phyloP scores from a whole-genome alignment of 2,888 invertebrate genomes.

The Caenorhabditis zanzibari region DNA sequence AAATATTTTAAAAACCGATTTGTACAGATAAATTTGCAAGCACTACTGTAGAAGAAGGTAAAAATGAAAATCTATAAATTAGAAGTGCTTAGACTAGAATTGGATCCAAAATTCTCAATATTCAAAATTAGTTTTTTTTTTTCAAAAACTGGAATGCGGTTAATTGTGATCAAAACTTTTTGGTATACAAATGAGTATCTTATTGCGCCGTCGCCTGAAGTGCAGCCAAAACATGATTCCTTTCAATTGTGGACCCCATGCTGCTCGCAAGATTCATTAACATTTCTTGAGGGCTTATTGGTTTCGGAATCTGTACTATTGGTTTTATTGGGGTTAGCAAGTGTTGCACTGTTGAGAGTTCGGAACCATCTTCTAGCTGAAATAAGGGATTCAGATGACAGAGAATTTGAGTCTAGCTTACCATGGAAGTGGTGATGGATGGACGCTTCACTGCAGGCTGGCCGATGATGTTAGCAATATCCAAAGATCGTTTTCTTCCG shows the following conservation, averaged over 20 bases:
- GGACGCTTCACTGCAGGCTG: slow-evolving; percentile 38
- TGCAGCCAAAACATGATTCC: slow-evolving; percentile 47
- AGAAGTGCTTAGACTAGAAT: slow-evolving; percentile 27
- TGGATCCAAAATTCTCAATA: not conserved
- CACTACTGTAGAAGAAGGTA: too few relatives aligned
- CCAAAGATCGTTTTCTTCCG: slow-evolving; percentile 50
- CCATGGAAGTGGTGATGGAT: slow-evolving; percentile 46
- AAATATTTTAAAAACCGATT: slow-evolving; percentile 17
- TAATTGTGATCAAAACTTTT: slow-evolving; percentile 46
- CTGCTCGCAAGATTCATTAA: slow-evolving; percentile 53
- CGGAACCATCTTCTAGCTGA: slow-evolving; percentile 46
- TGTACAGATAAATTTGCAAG: slow-evolving; percentile 36
- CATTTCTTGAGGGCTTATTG: slow-evolving; percentile 52
- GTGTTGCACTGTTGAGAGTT: slow-evolving; percentile 4
- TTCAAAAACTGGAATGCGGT: slow-evolving; percentile 38
- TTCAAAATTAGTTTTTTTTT: too few relatives aligned
- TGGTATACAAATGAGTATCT: not conserved
- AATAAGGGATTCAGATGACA: not conserved
- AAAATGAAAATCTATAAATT: too few relatives aligned
- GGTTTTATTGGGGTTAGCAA: slow-evolving; percentile 46
- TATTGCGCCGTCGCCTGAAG: slow-evolving; percentile 48
- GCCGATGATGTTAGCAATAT: slow-evolving; percentile 37
- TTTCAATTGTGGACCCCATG: slow-evolving; percentile 35
- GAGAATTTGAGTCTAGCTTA: slow-evolving; percentile 13
- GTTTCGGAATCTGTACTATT: slow-evolving; percentile 32